Evolutionary conservation across 1,140 invertebrate genomes (phyloP).

Genomic region (Macrobrachium rosenbergii): DNA sequence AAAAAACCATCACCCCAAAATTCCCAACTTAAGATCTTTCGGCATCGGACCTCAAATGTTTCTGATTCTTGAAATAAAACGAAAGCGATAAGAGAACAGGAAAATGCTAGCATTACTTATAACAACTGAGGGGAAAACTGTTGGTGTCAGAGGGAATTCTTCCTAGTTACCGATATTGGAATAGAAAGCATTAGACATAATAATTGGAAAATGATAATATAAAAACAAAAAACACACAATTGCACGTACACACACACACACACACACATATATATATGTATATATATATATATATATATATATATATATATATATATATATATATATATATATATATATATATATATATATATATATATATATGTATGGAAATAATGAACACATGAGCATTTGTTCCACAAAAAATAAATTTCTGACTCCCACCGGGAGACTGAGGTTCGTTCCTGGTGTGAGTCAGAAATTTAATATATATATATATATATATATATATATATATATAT

Average conservation of each 20-base stretch:
- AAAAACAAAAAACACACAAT: background rate
- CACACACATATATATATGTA: background rate
- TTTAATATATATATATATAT: background rate
- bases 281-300: slow-evolving; percentile 11
- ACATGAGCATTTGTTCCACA: no score
- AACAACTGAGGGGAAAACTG: background rate
- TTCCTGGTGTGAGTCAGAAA: no score
- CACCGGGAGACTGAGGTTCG: no score
- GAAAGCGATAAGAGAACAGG: no score
- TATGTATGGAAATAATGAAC: no score
- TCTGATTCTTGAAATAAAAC: no score
- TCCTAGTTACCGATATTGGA: background rate
- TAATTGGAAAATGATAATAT: background rate
- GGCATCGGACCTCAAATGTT: no score
- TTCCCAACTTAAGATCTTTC: no score
- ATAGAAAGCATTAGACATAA: background rate
- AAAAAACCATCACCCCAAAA: no score
- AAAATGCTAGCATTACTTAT: background rate
- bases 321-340: slow-evolving; percentile 23
- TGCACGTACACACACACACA: background rate
- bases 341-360: slow-evolving; percentile 1
- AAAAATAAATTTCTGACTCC: no score
- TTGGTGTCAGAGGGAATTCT: background rate
- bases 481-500: slow-evolving; percentile 11
- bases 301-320: background rate